Base-by-base conservation (phyloP, 2,113 vertebrate species). In the Lutjanus erythropterus region DNA sequence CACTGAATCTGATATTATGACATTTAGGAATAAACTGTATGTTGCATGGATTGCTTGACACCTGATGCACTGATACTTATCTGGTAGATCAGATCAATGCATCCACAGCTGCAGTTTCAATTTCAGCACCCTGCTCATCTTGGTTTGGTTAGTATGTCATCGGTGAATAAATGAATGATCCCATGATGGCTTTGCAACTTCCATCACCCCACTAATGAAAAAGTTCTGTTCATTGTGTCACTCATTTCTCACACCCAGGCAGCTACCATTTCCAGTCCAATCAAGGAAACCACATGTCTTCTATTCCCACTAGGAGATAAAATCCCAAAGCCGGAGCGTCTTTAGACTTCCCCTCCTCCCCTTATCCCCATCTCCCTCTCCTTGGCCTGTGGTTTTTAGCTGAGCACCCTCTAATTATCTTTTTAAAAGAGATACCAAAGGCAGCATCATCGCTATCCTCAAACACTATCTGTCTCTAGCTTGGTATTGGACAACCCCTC, bases 361-460 rank as follows among this genome's bases (percentile, higher is more conserved):
- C 53, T 27, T 65, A 25, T 41, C 62, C 49, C 49, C 66, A 15
- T 58, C 75, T 76, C 31, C 42, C 71, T 44, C 60, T 77, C 53
- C 44, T 61, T 59, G 55, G 68, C 55, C 49, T 83, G 84, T 46
- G 84, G 60, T 75, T 87, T 80, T 62, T 41, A 67, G 25, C 68
- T 46, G 56, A 58, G 58, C 31, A 71, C 77, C 78, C 77, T 90
- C 19, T 90, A 86, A 90, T 93, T 88, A 86, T 81, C 52, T 61
- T 52, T 86, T 76, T 81, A 77, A 80, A 85, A 83, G 72, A 87
- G 80, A 88, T 89, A 83, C 84, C 64, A 81, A 74, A 58, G 66
- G 47, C 56, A 18, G 41, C 76, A 50, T 84, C 86, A 62, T 79
- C 12, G 6, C 68, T 66, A 42, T 56, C 27, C 50, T 16, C 35